phyloP scores from a whole-genome alignment of 2,113 vertebrate genomes.

The Prietella phreatophila region DNA sequence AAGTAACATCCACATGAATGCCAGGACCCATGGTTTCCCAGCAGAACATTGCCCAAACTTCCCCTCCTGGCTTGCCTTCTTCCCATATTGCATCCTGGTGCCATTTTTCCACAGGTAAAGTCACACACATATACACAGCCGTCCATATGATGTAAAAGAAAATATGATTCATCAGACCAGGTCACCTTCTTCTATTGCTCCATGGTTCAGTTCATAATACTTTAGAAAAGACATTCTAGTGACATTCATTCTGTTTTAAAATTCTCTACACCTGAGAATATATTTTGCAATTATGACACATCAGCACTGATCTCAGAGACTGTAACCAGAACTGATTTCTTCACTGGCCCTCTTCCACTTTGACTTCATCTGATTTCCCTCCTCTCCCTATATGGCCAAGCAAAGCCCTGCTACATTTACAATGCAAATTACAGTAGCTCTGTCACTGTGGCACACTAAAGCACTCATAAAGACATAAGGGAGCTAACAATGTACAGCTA shows the following conservation, averaged over 20 bases:
- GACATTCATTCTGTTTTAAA: not conserved
- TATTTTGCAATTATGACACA: slow-evolving; percentile 12
- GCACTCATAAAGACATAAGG: slow-evolving; percentile 8
- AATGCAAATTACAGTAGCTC: slow-evolving; percentile 19
- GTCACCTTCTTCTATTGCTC: too few species aligned
- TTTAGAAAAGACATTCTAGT: not conserved
- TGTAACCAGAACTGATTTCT: slow-evolving; percentile 33
- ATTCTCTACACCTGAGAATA: not conserved
- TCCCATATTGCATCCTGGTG: too few species aligned
- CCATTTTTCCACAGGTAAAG: too few species aligned
- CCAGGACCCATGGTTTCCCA: too few species aligned
- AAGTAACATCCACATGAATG: too few species aligned
- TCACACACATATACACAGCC: too few species aligned
- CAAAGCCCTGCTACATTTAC: slow-evolving; percentile 13
- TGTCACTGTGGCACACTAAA: slow-evolving; percentile 26
- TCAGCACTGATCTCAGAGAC: slow-evolving; percentile 15
- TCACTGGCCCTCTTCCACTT: slow-evolving; percentile 12
- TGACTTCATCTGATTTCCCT: slow-evolving; percentile 25
- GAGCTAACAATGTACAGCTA: not conserved
- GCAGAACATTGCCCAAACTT: too few species aligned
- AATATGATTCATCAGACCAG: too few species aligned
- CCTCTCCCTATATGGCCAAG: slow-evolving; percentile 6
- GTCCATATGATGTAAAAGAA: too few species aligned
- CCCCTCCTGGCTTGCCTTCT: too few species aligned
- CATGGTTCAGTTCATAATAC: not conserved